A percentile compares a stretch with the other conserved stretches of the same genome.
These are phyloP conservation scores for Galaxias olidus DNA, from an alignment of 2,797 vertebrate species.

Conservation along the genomic window DNA sequence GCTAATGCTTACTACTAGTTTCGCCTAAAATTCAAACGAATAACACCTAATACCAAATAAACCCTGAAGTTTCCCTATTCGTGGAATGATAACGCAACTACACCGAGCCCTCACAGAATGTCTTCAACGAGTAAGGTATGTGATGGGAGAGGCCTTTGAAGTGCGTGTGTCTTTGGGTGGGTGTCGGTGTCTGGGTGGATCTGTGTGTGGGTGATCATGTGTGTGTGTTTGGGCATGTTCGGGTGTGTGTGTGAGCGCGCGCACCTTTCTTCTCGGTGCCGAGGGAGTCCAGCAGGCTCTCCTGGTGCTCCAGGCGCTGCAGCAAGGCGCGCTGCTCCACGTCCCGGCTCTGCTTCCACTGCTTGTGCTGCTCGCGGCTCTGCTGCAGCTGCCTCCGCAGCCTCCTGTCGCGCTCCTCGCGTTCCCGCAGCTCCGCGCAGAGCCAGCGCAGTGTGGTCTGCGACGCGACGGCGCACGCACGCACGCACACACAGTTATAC, in stretches of 20 bases:
- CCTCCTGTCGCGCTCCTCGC: slow-evolving; percentile 76
- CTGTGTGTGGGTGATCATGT: no score
- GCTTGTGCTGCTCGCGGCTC: slow-evolving; percentile 80
- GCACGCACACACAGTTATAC: slow-evolving; percentile 1
- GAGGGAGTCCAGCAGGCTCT: slow-evolving; percentile 81
- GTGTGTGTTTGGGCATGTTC: neutral
- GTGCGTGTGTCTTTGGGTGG: neutral
- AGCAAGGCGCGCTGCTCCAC: slow-evolving; percentile 77
- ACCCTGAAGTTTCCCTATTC: no score
- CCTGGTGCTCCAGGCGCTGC: slow-evolving; percentile 83
- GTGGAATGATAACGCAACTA: no score
- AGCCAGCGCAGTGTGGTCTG: slow-evolving; percentile 92
- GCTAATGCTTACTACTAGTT: no score
- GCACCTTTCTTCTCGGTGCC: slow-evolving; percentile 87
- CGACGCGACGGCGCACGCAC: slow-evolving; percentile 4
- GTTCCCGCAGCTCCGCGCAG: slow-evolving; percentile 86
- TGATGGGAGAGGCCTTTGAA: neutral
- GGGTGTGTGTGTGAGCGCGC: neutral
- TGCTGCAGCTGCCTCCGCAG: slow-evolving; percentile 76
- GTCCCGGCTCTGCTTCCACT: slow-evolving; percentile 76
- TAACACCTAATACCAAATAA: no score
- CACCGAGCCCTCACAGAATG: no score
- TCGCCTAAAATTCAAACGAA: no score
- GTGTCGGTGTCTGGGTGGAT: neutral
- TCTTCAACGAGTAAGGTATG: no score